Evolutionary conservation across 1,140 invertebrate genomes (phyloP).

Genomic region (Drosophila kanapiae): DNA sequence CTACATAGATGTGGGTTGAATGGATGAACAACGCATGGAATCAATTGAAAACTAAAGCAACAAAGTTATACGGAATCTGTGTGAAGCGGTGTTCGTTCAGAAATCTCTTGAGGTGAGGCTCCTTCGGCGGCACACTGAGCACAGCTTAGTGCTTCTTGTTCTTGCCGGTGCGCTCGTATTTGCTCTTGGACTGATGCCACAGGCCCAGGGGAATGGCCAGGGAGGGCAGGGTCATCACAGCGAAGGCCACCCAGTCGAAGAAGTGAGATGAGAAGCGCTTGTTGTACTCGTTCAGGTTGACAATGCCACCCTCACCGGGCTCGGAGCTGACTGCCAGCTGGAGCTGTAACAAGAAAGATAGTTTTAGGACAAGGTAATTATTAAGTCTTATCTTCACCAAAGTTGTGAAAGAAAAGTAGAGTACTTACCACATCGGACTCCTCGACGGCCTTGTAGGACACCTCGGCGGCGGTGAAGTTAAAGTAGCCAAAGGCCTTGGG

Average conservation of each 20-base stretch:
- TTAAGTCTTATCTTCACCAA: background rate
- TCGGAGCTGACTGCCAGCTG: slow-evolving; percentile 96
- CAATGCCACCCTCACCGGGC: slow-evolving; percentile 98
- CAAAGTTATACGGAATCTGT: slow-evolving; percentile 63
- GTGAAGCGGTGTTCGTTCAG: slow-evolving; percentile 41
- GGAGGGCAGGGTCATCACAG: slow-evolving; percentile 97
- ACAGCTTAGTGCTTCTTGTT: slow-evolving; percentile 87
- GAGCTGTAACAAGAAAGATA: slow-evolving; percentile 87
- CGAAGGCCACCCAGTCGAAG: slow-evolving; percentile 98
- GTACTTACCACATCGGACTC: slow-evolving; percentile 88
- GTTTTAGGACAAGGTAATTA: background rate
- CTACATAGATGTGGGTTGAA: slow-evolving; percentile 56
- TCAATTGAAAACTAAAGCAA: slow-evolving; percentile 61
- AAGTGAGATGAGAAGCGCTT: slow-evolving; percentile 99
- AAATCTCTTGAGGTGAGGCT: slow-evolving; percentile 62
- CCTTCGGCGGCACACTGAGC: background rate
- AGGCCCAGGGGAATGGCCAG: slow-evolving; percentile 96
- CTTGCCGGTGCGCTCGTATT: slow-evolving; percentile 94
- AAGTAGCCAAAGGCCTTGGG: slow-evolving; percentile 97
- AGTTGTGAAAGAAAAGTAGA: background rate
- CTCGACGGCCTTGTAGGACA: slow-evolving; percentile 94
- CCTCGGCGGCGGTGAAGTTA: slow-evolving; percentile 98
- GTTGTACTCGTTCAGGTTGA: slow-evolving; percentile 98
- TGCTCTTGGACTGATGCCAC: slow-evolving; percentile 97
- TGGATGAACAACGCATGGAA: slow-evolving; percentile 61